phyloP scores from a whole-genome alignment of 2,888 invertebrate genomes.

The Atrina japonica region DNA sequence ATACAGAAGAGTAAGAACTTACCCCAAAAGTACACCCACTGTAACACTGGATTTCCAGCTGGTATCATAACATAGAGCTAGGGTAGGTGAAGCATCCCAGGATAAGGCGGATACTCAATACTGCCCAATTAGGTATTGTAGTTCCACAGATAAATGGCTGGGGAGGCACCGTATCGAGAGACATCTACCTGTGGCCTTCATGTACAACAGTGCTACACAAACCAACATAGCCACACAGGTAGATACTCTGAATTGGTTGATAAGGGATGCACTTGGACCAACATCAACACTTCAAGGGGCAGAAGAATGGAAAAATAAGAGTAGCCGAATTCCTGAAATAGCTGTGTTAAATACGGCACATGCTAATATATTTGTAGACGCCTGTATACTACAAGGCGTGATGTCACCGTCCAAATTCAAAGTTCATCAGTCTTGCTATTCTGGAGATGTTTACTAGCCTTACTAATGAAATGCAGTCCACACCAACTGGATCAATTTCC shows the following conservation, averaged over 20 bases:
- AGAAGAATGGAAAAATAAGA: not conserved
- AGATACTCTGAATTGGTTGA: slow-evolving; percentile 6
- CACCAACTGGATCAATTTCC: too few species aligned
- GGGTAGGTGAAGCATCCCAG: too few species aligned
- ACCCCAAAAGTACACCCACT: too few species aligned
- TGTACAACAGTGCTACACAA: not conserved
- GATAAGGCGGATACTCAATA: too few species aligned
- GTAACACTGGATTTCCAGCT: too few species aligned
- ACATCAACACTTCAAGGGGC: not conserved
- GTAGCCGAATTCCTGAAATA: not conserved
- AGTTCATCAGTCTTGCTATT: not conserved
- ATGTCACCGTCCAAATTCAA: not conserved
- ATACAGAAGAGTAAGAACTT: too few species aligned
- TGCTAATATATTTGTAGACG: not conserved
- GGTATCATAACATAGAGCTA: too few species aligned
- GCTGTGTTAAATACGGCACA: not conserved
- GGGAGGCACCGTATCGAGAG: not conserved
- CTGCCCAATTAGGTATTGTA: too few species aligned
- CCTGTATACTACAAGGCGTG: not conserved
- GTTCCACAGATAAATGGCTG: not conserved
- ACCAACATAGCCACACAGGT: slow-evolving; percentile 4
- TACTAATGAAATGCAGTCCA: not conserved
- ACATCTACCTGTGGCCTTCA: slow-evolving; percentile 1
- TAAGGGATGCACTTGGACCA: not conserved
- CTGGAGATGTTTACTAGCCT: not conserved